Base-by-base conservation (phyloP, 2,888 invertebrate genomes). In the Caradrina kadenii region DNA sequence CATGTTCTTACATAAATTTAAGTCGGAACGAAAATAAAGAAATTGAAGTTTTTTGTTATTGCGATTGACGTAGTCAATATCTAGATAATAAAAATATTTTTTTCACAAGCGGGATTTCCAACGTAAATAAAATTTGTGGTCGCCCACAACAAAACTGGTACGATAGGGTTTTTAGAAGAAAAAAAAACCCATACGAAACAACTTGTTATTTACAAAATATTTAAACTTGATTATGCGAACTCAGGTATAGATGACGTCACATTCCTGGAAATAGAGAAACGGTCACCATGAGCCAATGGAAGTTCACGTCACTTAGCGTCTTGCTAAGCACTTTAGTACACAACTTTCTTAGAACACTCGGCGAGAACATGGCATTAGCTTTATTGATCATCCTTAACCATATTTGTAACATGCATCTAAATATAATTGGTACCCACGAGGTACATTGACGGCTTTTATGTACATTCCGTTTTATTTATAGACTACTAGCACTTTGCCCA, bases 291-390 rank as follows among this genome's bases (percentile, higher is more conserved):
- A 31, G 17, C 53, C 49, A 68, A 76, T 76, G 39, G 39, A 53
- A 19, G 10, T 58, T 58, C 52, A 58, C 31, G 45, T 48, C 42
- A 72, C 22, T 58, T 75, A 67, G 21, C 56, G 17, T 6, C 31
- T 49, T 53, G 76, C 48, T 72, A 69, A 72, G 3, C 22, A 22
- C 19, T 54, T 68, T 22, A 17, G n/a, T 19, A 42, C 13, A 72
- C 58, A 49, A 68, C 53, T 58, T 59, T 53, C 45, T n/a, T 42
- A 22, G 13, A 56, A 53, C 13, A 31, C 35, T 65, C 26, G 15
- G 1, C 19, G 45, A 26, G 65, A 45, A 21, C 56, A 54, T 64
- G 19, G 15, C 19, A 49, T 31, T 31, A 54, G 11, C 48, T 13
- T 63, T 49, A 54, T 13, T 63, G 7, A 55, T 3, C 17, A 19